These are phyloP conservation scores for Rhinoderma darwinii DNA, from an alignment of 2,113 vertebrate species.

Conservation along the genomic window DNA sequence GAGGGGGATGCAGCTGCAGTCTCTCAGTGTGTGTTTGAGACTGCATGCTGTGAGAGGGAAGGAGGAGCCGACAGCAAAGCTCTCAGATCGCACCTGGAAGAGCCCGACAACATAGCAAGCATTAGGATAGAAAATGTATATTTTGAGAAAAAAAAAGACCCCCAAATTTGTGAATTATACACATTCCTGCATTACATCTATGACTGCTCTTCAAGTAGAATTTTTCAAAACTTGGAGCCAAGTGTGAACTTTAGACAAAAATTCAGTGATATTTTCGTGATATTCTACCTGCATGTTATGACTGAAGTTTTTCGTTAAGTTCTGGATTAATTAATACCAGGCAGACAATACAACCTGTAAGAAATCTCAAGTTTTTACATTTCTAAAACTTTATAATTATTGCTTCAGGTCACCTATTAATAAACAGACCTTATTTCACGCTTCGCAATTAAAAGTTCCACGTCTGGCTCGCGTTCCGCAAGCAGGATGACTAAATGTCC, in stretches of 20 bases:
- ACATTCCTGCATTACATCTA: no score
- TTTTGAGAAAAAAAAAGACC: no score
- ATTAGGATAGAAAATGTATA: no score
- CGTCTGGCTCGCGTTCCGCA: not conserved
- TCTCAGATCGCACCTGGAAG: not conserved
- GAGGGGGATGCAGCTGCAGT: no score
- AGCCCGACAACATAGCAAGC: not conserved
- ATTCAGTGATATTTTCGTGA: not conserved
- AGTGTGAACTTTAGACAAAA: not conserved
- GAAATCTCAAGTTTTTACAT: not conserved
- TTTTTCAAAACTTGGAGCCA: not conserved
- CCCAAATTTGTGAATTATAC: no score
- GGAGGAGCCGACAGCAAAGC: not conserved
- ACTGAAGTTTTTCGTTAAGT: not conserved
- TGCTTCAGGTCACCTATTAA: conserved; percentile 30
- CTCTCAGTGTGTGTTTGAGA: not conserved
- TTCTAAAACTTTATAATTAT: conserved; percentile 29
- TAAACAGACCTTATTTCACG: conserved; percentile 2
- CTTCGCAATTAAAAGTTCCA: conserved; percentile 20
- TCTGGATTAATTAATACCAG: conserved; percentile 11
- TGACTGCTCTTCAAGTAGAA: no score
- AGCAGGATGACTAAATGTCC: not conserved
- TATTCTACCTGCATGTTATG: not conserved
- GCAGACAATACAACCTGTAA: not conserved
- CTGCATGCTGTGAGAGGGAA: not conserved